Percentiles rank a stretch among this genome's conserved stretches.
Evolutionary conservation across 2,888 invertebrate species (phyloP).

Genomic region (Halictus ligatus): DNA sequence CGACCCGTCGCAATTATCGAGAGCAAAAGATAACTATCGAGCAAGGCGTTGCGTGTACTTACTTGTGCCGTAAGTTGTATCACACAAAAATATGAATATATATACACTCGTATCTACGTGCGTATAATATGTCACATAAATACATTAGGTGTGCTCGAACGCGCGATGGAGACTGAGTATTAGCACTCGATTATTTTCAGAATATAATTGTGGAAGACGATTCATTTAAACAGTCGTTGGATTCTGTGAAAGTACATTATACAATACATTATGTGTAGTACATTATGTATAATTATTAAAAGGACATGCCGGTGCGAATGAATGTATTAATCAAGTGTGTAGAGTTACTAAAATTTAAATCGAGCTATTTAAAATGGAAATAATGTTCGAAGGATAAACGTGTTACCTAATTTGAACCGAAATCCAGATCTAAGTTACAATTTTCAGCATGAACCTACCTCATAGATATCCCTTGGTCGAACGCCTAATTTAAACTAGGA

Average conservation of each 20-base stretch:
- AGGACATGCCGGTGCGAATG: neutral
- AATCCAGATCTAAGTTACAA: neutral
- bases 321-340: neutral
- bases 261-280: too few relatives aligned
- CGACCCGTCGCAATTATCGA: neutral
- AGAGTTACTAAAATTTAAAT: neutral
- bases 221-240: neutral
- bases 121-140: slow-evolving; percentile 70
- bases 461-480: neutral
- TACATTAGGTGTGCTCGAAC: slow-evolving; percentile 62
- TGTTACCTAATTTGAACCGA: neutral
- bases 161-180: neutral
- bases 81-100: slow-evolving; percentile 45
- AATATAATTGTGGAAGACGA: neutral
- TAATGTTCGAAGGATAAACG: neutral
- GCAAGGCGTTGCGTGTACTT: slow-evolving; percentile 57
- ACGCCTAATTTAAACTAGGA: neutral
- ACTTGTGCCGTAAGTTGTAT: neutral
- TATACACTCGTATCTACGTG: slow-evolving; percentile 45
- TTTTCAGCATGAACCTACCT: neutral
- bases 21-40: slow-evolving; percentile 56
- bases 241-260: neutral
- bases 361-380: neutral
- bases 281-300: neutral
- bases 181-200: slow-evolving; percentile 1